These are phyloP conservation scores for Drosophila kokeensis DNA, from an alignment of 2,888 invertebrate genomes.

Conservation along the genomic window DNA sequence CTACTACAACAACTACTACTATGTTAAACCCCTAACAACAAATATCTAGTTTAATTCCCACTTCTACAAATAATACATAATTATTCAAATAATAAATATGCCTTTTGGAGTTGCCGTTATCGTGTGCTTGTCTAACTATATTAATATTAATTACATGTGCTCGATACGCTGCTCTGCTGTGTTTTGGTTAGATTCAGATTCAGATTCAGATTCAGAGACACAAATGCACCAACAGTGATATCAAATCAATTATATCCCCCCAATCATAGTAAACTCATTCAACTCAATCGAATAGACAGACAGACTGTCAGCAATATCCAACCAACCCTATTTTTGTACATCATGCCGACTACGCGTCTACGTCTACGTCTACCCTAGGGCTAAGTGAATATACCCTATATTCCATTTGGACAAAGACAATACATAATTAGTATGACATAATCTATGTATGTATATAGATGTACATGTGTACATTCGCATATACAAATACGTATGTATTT, in stretches of 20 bases:
- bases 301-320: not conserved
- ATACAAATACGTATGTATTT: conserved; percentile 1
- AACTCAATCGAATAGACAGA: not conserved
- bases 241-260: not conserved
- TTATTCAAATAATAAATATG: conserved; percentile 5
- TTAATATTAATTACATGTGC: conserved; percentile 10
- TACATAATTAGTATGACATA: not conserved
- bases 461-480: not conserved
- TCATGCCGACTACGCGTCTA: too few relatives aligned
- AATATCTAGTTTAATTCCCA: conserved; percentile 30
- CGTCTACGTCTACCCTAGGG: not conserved
- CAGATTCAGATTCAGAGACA: conserved; percentile 3
- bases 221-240: conserved; percentile 8
- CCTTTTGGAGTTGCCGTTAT: conserved; percentile 18
- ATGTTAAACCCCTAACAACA: conserved; percentile 29
- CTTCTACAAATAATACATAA: conserved; percentile 12
- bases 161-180: conserved; percentile 5
- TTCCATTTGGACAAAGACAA: not conserved
- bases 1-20: not conserved
- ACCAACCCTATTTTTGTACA: not conserved
- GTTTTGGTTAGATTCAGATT: conserved; percentile 18
- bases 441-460: not conserved
- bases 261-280: conserved; percentile 6
- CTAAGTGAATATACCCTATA: not conserved
- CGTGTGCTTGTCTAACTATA: conserved; percentile 26